Percentiles rank a stretch among this genome's conserved stretches.
Conservation (phyloP, 2,888 invertebrate species). For the Branchipolynoe longqiensis region DNA sequence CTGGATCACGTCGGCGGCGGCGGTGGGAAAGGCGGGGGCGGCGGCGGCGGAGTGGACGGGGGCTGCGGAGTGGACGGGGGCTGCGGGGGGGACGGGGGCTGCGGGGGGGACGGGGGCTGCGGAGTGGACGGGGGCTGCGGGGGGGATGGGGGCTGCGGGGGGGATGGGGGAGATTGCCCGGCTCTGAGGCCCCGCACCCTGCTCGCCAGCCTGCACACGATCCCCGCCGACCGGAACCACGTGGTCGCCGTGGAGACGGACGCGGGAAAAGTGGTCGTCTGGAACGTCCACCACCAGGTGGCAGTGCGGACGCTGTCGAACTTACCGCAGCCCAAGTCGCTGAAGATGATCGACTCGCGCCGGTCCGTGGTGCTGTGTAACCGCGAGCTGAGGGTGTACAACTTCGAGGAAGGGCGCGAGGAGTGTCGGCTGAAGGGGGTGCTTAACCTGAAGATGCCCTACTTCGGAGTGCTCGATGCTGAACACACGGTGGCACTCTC, state of each 20-base stretch:
- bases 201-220: constrained; percentile 81
- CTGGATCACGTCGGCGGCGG: neutral
- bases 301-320: constrained; percentile 88
- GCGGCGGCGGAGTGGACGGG: neutral
- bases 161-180: neutral
- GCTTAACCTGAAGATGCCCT: constrained; percentile 96
- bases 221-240: constrained; percentile 87
- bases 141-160: too few relatives aligned
- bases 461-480: constrained; percentile 91
- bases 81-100: too few relatives aligned
- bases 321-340: constrained; percentile 89
- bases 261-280: constrained; percentile 90
- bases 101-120: neutral
- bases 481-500: constrained; percentile 91
- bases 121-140: neutral
- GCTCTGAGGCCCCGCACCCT: neutral
- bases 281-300: constrained; percentile 87
- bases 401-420: constrained; percentile 88
- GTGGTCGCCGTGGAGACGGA: constrained; percentile 89
- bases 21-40: neutral
- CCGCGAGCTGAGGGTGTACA: constrained; percentile 90
- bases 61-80: too few relatives aligned
- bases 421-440: constrained; percentile 88
- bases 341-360: constrained; percentile 87
- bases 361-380: constrained; percentile 91